Conservation (phyloP, 2,113 vertebrate species). For the Ochotona curzoniae region DNA sequence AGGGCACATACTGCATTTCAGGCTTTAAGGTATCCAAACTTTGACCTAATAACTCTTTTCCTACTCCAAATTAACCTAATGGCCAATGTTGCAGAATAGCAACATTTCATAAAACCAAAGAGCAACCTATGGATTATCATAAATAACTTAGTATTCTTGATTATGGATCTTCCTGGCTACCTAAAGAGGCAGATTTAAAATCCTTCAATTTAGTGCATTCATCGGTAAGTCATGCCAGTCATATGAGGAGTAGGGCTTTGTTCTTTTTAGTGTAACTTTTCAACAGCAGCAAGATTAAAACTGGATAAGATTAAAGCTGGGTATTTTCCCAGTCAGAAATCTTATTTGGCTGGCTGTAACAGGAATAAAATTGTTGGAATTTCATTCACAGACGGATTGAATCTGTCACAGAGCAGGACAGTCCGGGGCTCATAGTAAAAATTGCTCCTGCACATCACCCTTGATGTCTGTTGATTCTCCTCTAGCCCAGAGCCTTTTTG, state of each 20-base stretch:
- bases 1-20: constrained; percentile 76
- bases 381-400: neutral
- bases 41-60: constrained; percentile 76
- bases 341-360: neutral
- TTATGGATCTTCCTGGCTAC: constrained; percentile 37
- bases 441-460: neutral
- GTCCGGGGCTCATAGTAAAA: neutral
- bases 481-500: neutral
- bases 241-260: neutral
- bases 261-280: neutral
- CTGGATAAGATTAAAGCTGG: neutral
- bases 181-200: neutral
- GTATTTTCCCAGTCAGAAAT: neutral
- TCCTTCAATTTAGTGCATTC: neutral
- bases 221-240: neutral
- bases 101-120: constrained; percentile 38
- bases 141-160: constrained; percentile 52
- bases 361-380: neutral
- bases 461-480: neutral
- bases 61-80: constrained; percentile 67
- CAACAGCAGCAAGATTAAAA: neutral
- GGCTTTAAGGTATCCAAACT: constrained; percentile 80
- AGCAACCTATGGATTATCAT: constrained; percentile 3
- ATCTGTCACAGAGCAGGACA: neutral
- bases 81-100: constrained; percentile 65